Percentiles rank a stretch among this genome's conserved stretches.
Conservation (phyloP, 53 echinoderm and acorn worm species). For the Zoroaster sp. region DNA sequence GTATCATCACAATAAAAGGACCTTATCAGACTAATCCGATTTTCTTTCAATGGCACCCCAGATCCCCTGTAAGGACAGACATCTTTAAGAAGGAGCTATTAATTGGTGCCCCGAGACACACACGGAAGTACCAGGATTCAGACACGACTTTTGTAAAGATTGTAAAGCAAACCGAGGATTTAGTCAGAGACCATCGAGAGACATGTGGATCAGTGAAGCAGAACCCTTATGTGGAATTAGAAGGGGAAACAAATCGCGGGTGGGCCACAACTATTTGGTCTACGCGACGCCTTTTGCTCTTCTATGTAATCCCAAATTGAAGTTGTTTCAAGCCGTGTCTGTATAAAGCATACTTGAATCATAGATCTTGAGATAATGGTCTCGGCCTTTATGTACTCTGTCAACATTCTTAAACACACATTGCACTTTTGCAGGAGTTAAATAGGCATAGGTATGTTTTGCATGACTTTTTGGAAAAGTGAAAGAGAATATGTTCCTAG, state of each 20-base stretch:
- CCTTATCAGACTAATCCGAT: slow-evolving; percentile 30
- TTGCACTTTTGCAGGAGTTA: no score
- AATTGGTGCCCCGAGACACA: neutral
- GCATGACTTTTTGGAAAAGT: no score
- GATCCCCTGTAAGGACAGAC: neutral
- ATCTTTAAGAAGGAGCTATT: neutral
- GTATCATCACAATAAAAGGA: slow-evolving; percentile 32
- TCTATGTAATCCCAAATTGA: neutral
- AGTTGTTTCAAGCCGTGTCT: neutral
- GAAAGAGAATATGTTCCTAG: no score
- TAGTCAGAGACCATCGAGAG: neutral
- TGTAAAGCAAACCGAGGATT: neutral
- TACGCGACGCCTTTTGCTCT: neutral
- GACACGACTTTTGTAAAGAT: neutral
- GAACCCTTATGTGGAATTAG: neutral
- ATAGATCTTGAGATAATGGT: no score
- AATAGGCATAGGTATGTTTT: no score
- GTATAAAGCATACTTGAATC: neutral
- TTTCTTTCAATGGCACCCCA: neutral
- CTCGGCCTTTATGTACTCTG: no score
- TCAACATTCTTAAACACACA: no score
- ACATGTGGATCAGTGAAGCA: neutral
- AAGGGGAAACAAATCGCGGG: slow-evolving; percentile 33
- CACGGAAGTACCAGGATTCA: neutral
- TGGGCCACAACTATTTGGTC: slow-evolving; percentile 16